Base-by-base conservation (phyloP, 2,113 vertebrate genomes). In the Rhinoptilus africanus region DNA sequence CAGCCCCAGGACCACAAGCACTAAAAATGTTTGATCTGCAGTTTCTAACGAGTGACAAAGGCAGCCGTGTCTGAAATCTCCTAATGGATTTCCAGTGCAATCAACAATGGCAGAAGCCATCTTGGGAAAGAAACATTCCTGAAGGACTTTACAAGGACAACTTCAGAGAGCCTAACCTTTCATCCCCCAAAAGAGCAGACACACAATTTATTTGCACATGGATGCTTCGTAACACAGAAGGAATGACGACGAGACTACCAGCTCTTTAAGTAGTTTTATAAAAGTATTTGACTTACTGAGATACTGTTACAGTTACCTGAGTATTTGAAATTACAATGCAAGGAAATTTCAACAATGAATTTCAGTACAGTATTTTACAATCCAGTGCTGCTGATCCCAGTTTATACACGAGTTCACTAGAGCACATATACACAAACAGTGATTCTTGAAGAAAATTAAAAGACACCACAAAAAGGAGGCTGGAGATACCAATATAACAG, bases 231-330 rank as follows among this genome's bases (percentile, higher is more conserved):
- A 91, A 35, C 68, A 53, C 68, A 27, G 57, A 88, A 87, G 74
- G 76, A 97, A 96, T 39, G 66, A 87, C 1, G 3, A 92, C 24
- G 48, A 96, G 67, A 89, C 67, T 59, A 87, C 34, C 81, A 95
- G 82, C 62, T 96, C 71, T 67, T 97, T 88, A 92, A 97, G 94
- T 78, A 97, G 95, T 94, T 98, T 98, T 98, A 97, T 97, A 98
- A 98, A 98, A 98, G 96, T 96, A 97, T 95, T 96, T 98, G 96
- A 97, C 94, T 97, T 95, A 64, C 76, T 96, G 92, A 97, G 93
- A 93, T 96, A 96, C 91, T 96, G 97, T 96, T 95, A 97, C 96
- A 97, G 93, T 98, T 98, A 98, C 97, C 97, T 97, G 97, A 98
- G 97, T 95, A 97, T 97, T 91, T 95, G 85, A 97, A 98, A 95